A percentile compares a stretch with the other conserved stretches of the same genome.
phyloP scores from a whole-genome alignment of 1,140 invertebrate species.

The Sarcophaga bullata region DNA sequence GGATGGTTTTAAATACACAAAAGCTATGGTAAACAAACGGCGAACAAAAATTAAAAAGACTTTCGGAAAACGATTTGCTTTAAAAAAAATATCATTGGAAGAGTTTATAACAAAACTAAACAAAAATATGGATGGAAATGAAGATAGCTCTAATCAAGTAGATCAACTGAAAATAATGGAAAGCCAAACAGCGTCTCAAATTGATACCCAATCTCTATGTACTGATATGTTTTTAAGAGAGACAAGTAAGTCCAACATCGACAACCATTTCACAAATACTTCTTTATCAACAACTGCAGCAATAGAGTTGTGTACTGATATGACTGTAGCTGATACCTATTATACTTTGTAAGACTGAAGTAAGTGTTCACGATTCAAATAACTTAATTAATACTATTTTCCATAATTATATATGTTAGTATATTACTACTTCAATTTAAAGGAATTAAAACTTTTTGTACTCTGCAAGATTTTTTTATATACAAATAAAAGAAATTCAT shows the following conservation, averaged over 20 bases:
- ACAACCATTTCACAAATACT: background rate
- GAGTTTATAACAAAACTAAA: constrained; percentile 60
- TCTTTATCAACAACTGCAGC: too few relatives aligned
- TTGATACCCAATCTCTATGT: background rate
- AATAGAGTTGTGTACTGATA: background rate
- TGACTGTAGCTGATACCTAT: background rate
- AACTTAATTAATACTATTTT: background rate
- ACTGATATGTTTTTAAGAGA: too few relatives aligned
- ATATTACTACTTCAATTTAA: too few relatives aligned
- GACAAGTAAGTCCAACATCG: too few relatives aligned
- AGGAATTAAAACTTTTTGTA: too few relatives aligned
- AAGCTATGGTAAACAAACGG: constrained; percentile 55
- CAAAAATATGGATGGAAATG: constrained; percentile 53
- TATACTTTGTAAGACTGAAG: background rate
- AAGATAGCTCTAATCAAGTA: constrained; percentile 38
- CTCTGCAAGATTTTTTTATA: too few relatives aligned
- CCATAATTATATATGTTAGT: too few relatives aligned
- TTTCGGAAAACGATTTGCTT: constrained; percentile 49
- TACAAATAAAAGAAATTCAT: too few relatives aligned
- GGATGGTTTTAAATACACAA: constrained; percentile 60
- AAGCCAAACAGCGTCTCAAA: background rate
- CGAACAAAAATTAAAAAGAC: constrained; percentile 61
- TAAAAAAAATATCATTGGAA: constrained; percentile 58
- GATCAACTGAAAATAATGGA: background rate
- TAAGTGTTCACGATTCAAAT: background rate